Percentiles rank a stretch among this genome's conserved stretches.
Conservation (phyloP, 2,888 invertebrate genomes). For the Pyrochroa serraticornis region DNA sequence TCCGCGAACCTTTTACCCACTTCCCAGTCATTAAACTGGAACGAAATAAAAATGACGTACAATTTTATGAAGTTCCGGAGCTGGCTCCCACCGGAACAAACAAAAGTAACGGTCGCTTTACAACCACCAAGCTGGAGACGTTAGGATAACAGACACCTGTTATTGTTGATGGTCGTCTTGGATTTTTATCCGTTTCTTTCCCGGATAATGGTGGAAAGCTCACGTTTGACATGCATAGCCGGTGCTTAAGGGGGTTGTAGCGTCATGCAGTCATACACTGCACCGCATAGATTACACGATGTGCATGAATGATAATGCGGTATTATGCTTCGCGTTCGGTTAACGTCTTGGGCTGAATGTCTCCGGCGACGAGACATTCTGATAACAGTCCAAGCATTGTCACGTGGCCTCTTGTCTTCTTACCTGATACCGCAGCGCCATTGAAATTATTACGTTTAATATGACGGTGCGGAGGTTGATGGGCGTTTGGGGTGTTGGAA, state of each 20-base stretch:
- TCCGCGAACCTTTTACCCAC: too few species aligned
- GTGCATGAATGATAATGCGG: slow-evolving; percentile 28
- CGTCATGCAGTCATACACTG: slow-evolving; percentile 17
- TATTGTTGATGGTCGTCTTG: too few species aligned
- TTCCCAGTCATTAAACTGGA: too few species aligned
- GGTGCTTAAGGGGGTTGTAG: slow-evolving; percentile 9
- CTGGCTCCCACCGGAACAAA: too few species aligned
- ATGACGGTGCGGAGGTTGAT: slow-evolving; percentile 10
- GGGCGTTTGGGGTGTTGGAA: slow-evolving; percentile 2
- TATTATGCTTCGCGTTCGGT: slow-evolving; percentile 30
- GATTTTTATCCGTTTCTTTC: too few species aligned
- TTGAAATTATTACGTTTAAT: slow-evolving; percentile 21
- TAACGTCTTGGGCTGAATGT: slow-evolving; percentile 32
- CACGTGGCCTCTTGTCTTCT: slow-evolving; percentile 25
- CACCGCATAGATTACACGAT: slow-evolving; percentile 30
- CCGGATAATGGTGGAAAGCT: too few species aligned
- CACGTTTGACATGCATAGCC: too few species aligned
- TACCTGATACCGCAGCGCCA: slow-evolving; percentile 23
- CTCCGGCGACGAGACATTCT: slow-evolving; percentile 25
- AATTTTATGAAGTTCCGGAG: too few species aligned
- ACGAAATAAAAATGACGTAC: too few species aligned
- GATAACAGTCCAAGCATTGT: slow-evolving; percentile 30
- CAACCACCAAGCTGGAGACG: too few species aligned
- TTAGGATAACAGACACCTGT: too few species aligned
- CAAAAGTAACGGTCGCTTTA: too few species aligned